These are phyloP conservation scores for Leiothrix lutea DNA, from an alignment of 2,113 vertebrate species.

Conservation along the genomic window DNA sequence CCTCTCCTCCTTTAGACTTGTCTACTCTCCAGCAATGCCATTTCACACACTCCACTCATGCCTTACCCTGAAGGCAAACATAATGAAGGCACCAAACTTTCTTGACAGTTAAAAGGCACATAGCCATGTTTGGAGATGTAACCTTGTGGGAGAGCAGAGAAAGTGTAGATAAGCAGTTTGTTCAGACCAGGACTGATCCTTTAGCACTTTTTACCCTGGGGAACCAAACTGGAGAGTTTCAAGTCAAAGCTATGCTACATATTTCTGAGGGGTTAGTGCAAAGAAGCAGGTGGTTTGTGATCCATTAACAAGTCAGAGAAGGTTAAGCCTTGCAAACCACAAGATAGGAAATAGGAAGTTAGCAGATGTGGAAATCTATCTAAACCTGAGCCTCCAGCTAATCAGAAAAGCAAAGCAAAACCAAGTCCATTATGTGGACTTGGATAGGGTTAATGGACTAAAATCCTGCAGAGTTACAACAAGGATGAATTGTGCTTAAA, in stretches of 20 bases:
- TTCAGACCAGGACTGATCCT: neutral
- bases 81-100: neutral
- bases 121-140: neutral
- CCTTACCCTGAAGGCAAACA: neutral
- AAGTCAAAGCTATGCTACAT: neutral
- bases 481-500: neutral
- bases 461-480: neutral
- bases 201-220: neutral
- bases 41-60: neutral
- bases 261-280: conserved; percentile 22
- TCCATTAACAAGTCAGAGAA: conserved; percentile 23
- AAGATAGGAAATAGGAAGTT: conserved; percentile 41
- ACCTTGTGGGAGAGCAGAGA: neutral
- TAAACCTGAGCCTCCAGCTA: neutral
- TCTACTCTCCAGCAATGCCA: neutral
- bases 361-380: conserved; percentile 6
- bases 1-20: neutral
- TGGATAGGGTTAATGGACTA: neutral
- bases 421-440: neutral
- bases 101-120: neutral
- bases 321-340: conserved; percentile 26
- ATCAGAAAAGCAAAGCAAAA: conserved; percentile 23
- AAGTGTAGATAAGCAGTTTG: neutral
- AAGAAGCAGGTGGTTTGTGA: conserved; percentile 36
- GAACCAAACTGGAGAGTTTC: neutral